Evolutionary conservation across 64 coral and sea anemone genomes (phyloP).

Genomic region (Montipora capricornis): DNA sequence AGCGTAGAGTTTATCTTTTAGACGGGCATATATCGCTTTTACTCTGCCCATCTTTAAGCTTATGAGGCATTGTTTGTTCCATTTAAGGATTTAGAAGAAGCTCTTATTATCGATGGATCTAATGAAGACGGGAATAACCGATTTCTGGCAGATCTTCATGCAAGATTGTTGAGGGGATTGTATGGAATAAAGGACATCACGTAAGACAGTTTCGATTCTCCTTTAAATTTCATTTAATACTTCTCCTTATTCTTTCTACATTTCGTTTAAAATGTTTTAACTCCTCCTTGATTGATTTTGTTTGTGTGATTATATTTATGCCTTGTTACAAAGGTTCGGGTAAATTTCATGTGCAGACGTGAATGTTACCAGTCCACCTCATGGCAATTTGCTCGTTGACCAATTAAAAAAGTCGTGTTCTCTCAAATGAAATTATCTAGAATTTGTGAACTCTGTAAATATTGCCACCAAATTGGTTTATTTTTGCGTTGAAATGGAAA

Average conservation of each 20-base stretch:
- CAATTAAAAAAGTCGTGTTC: conserved; percentile 9
- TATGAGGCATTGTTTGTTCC: conserved; percentile 74
- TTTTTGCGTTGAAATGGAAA: conserved; percentile 7
- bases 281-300: conserved; percentile 47
- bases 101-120: conserved; percentile 93
- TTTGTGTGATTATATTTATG: conserved; percentile 42
- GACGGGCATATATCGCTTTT: conserved; percentile 43
- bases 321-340: conserved; percentile 22
- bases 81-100: conserved; percentile 94
- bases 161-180: conserved; percentile 85
- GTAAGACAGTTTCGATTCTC: conserved; percentile 73
- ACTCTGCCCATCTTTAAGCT: conserved; percentile 31
- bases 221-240: conserved; percentile 47
- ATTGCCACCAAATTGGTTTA: background rate
- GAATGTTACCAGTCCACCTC: conserved; percentile 53
- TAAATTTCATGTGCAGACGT: conserved; percentile 53
- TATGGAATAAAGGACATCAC: conserved; percentile 95
- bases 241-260: conserved; percentile 12
- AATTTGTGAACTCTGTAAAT: conserved; percentile 42
- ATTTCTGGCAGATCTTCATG: conserved; percentile 96
- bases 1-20: conserved; percentile 17
- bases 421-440: conserved; percentile 37
- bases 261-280: conserved; percentile 48
- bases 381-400: conserved; percentile 46
- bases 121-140: conserved; percentile 81